These are phyloP conservation scores for Sylvilagus bachmani DNA, from an alignment of 2,113 vertebrate genomes.

Conservation along the genomic window DNA sequence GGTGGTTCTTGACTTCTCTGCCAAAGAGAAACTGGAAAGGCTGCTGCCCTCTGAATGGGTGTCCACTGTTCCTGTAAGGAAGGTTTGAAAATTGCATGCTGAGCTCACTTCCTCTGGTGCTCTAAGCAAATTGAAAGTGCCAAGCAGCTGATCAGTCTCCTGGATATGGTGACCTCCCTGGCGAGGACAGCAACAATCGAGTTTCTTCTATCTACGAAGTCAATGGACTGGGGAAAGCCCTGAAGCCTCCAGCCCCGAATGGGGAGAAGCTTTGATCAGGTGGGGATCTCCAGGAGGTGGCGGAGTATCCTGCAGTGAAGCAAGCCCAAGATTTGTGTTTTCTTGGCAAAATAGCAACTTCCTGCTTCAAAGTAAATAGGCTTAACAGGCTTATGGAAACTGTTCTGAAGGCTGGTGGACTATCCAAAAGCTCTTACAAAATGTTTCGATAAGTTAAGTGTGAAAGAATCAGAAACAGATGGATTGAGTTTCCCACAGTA, in stretches of 20 bases:
- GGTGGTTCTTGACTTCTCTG: neutral
- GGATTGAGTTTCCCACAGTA: slow-evolving; percentile 66
- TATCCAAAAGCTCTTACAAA: slow-evolving; percentile 61
- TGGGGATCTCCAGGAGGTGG: neutral
- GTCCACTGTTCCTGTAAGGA: neutral
- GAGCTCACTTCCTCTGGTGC: slow-evolving; percentile 54
- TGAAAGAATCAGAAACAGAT: slow-evolving; percentile 76
- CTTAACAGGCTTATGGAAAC: slow-evolving; percentile 66
- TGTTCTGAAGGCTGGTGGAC: slow-evolving; percentile 54
- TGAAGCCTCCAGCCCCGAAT: neutral
- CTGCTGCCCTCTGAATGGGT: slow-evolving; percentile 8
- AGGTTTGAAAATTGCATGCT: slow-evolving; percentile 53
- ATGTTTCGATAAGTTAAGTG: slow-evolving; percentile 60
- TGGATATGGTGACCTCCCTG: neutral
- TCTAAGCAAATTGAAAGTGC: neutral
- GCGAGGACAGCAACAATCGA: neutral
- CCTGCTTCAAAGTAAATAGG: slow-evolving; percentile 63
- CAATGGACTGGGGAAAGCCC: neutral
- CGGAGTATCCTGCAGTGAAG: neutral
- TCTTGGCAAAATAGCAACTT: slow-evolving; percentile 70
- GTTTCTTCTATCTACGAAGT: neutral
- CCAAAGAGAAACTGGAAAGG: slow-evolving; percentile 3
- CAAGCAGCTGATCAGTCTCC: slow-evolving; percentile 9
- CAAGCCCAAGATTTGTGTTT: neutral
- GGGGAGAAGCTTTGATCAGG: neutral